Evolutionary conservation across 1,140 invertebrate genomes (phyloP), one percentile per base, ranked within the genome.

Genomic region (Ctenoplectra terminalis): DNA sequence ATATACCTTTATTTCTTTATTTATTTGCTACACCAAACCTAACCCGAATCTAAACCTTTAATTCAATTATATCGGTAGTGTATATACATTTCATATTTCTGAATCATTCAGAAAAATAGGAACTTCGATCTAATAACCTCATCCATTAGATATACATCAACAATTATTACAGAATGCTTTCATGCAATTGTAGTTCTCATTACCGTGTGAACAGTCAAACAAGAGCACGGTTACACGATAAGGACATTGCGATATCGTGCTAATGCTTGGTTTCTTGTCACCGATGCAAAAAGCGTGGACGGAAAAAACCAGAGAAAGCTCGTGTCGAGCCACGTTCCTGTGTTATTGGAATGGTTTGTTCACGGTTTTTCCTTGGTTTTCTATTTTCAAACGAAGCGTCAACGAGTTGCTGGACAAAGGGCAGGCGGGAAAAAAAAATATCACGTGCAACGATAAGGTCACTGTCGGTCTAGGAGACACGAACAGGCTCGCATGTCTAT

Each of bases 391-490:
- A 46, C 26, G 20, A 29, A 13, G 37, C 40, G 50, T 20, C 52
- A 23, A 23, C 52, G 31, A 52, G n/a, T 37, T 15, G 50, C 5
- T 13, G 34, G 43, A 50, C 29, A 52, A 34, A 46, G n/a, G 29
- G 52, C 34, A 43, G 34, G n/a, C n/a, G 2, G 11, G 15, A 58
- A 66, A 63, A 31, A 71, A 43, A 66, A 5, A 13, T 74, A 71
- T 74, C 63, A 84, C 50, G 63, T 76, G 67, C 31, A n/a, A 29
- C 67, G 48, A 77, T 85, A 86, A 81, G 29, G 67, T 82, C 76
- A 75, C 69, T n/a, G 52, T 58, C 50, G 81, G 60, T 15, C 23
- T 58, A 43, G 43, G 67, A 60, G 58, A 50, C 75, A 75, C 34
- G 66, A 80, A 80, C 54, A n/a, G 40, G 26, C 15, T 81, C 58